These are phyloP conservation scores for Stigmatopora argus DNA, from an alignment of 2,113 vertebrate species.

Conservation along the genomic window DNA sequence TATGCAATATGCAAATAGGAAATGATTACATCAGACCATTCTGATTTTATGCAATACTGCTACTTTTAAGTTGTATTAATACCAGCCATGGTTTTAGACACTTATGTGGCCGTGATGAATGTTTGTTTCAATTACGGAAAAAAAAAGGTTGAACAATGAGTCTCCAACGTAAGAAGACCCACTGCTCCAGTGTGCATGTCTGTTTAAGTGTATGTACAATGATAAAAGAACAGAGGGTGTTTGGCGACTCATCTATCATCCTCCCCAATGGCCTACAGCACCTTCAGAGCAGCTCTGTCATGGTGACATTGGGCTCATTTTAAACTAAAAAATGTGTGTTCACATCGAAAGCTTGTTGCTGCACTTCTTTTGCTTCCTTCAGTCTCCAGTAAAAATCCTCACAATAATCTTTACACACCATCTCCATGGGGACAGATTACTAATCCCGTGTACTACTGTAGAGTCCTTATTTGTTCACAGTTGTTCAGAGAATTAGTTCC, in stretches of 20 bases:
- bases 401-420: slow-evolving; percentile 9
- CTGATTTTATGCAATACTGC: no score
- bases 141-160: not conserved
- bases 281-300: slow-evolving; percentile 60
- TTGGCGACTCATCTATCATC: slow-evolving; percentile 67
- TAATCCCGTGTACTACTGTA: slow-evolving; percentile 41
- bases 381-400: slow-evolving; percentile 35
- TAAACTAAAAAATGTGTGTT: slow-evolving; percentile 56
- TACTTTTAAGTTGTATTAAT: no score
- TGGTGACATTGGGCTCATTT: slow-evolving; percentile 65
- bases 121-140: no score
- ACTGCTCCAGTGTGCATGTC: not conserved
- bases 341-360: slow-evolving; percentile 15
- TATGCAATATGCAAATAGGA: no score
- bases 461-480: slow-evolving; percentile 25
- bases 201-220: slow-evolving; percentile 21
- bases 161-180: not conserved
- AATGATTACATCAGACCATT: no score
- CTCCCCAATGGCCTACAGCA: slow-evolving; percentile 46
- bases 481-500: slow-evolving; percentile 23
- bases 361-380: not conserved
- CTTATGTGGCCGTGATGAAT: no score
- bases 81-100: no score
- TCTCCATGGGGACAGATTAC: slow-evolving; percentile 33
- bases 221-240: slow-evolving; percentile 50